phyloP scores from a whole-genome alignment of 2,797 vertebrate species.

The Hipposideros larvatus region DNA sequence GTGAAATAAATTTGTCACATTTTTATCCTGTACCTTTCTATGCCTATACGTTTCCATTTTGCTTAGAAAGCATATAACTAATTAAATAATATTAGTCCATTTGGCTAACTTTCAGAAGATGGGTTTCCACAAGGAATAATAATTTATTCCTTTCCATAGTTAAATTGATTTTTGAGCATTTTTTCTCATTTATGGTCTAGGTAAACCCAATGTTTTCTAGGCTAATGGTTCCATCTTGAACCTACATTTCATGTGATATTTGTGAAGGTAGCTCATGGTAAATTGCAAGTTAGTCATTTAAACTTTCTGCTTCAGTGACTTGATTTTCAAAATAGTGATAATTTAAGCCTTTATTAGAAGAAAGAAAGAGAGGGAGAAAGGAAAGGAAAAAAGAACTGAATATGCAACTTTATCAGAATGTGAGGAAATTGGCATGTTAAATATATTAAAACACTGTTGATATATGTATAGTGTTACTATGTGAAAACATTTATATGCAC shows the following conservation, averaged over 20 bases:
- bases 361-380: background rate
- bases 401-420: background rate
- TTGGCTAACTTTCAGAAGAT: background rate
- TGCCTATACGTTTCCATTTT: background rate
- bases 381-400: background rate
- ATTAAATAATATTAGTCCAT: background rate
- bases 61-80: background rate
- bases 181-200: background rate
- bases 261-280: background rate
- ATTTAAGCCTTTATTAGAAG: background rate
- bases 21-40: background rate
- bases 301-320: background rate
- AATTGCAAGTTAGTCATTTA: background rate
- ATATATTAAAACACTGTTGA: background rate
- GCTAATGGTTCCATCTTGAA: background rate
- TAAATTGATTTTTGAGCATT: background rate
- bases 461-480: background rate
- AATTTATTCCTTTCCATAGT: conserved; percentile 12
- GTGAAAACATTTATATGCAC: background rate
- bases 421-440: background rate
- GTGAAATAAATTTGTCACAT: too few relatives aligned
- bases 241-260: background rate
- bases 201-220: background rate
- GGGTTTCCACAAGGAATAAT: background rate
- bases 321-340: background rate